A percentile compares a stretch with the other conserved stretches of the same genome.
phyloP scores from a whole-genome alignment of 2,113 vertebrate genomes.

The Chelonoidis abingdonii region DNA sequence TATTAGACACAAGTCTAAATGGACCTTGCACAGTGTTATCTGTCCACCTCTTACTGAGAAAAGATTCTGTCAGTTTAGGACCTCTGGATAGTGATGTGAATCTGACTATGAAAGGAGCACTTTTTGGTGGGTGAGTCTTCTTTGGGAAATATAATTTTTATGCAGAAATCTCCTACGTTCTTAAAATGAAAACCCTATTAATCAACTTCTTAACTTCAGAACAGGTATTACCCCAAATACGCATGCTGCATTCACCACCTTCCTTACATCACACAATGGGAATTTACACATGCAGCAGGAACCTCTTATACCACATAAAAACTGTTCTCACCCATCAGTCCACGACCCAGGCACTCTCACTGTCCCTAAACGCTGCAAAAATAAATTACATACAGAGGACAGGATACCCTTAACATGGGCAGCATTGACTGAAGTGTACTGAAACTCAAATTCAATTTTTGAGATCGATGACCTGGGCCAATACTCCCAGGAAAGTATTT shows the following conservation, averaged over 20 bases:
- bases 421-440: slow-evolving; percentile 8
- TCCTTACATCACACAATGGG: not conserved
- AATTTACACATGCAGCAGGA: not conserved
- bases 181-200: not conserved
- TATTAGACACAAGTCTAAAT: not conserved
- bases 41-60: not conserved
- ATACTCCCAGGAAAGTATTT: not conserved
- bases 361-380: not conserved
- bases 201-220: not conserved
- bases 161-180: not conserved
- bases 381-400: not conserved
- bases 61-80: not conserved
- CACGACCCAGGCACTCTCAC: not conserved
- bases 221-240: not conserved
- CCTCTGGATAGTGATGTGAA: not conserved
- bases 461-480: not conserved
- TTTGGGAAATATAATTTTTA: not conserved
- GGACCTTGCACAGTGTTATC: not conserved
- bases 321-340: not conserved
- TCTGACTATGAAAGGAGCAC: not conserved
- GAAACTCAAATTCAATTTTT: slow-evolving; percentile 24
- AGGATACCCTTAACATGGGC: not conserved
- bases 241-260: not conserved
- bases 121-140: not conserved
- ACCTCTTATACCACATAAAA: not conserved